phyloP scores from a whole-genome alignment of 2,888 invertebrate species.

The Ichneumoninae sp. region DNA sequence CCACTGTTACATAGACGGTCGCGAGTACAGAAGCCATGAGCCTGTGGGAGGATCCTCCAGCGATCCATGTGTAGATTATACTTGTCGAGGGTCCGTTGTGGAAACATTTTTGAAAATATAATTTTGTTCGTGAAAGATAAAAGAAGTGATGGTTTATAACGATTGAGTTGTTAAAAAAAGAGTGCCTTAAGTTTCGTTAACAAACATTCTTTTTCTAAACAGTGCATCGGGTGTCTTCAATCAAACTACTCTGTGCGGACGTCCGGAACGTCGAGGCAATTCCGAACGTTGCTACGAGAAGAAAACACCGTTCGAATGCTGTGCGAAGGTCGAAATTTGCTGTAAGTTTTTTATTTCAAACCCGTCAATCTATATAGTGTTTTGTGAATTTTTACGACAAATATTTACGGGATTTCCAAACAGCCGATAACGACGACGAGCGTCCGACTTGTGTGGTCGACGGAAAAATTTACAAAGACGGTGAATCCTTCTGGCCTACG shows the following conservation, averaged over 20 bases:
- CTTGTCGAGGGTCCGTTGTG: not conserved
- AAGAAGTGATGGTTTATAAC: too few species aligned
- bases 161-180: too few species aligned
- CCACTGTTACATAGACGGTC: conserved; percentile 75
- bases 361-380: not conserved
- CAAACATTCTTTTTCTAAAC: not conserved
- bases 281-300: not conserved
- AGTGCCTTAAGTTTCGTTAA: too few species aligned
- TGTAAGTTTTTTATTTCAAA: not conserved
- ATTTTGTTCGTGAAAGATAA: too few species aligned
- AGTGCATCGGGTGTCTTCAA: not conserved
- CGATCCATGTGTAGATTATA: conserved; percentile 71
- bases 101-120: too few species aligned
- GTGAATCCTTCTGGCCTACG: conserved; percentile 71
- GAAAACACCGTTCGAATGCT: conserved; percentile 2
- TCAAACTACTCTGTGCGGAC: not conserved
- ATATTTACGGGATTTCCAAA: not conserved
- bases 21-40: conserved; percentile 73
- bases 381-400: not conserved
- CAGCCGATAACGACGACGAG: conserved; percentile 71
- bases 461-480: conserved; percentile 74
- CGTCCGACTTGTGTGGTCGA: conserved; percentile 74
- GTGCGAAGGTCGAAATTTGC: not conserved
- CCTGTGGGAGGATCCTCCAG: conserved; percentile 65
- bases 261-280: not conserved